A percentile compares a stretch with the other conserved stretches of the same genome.
Conservation (phyloP, 2,888 invertebrate species). For the Drosophila limbata region DNA sequence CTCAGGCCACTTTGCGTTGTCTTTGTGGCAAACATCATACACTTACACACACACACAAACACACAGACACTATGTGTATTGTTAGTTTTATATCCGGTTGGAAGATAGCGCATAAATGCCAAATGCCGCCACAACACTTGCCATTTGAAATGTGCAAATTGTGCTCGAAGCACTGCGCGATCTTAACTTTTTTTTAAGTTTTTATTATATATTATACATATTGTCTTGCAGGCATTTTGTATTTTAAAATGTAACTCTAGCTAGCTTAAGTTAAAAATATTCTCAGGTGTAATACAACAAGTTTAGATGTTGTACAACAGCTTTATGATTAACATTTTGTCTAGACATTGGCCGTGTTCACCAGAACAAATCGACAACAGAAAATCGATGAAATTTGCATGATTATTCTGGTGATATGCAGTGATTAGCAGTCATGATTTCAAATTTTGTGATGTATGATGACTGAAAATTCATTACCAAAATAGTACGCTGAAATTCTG, state of each 20-base stretch:
- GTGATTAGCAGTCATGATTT: too few relatives aligned
- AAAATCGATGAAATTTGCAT: too few relatives aligned
- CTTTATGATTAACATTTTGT: not conserved
- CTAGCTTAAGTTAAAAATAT: not conserved
- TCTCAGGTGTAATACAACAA: conserved; percentile 1
- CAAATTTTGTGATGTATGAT: too few relatives aligned
- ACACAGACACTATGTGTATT: conserved; percentile 38
- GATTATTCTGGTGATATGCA: too few relatives aligned
- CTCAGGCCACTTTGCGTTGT: conserved; percentile 68
- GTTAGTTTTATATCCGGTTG: conserved; percentile 64
- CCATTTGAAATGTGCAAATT: conserved; percentile 49
- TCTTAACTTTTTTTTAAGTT: conserved; percentile 28
- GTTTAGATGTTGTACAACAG: not conserved
- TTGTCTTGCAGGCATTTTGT: not conserved
- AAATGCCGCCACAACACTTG: conserved; percentile 59
- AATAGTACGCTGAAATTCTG: too few relatives aligned
- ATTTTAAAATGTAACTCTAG: not conserved
- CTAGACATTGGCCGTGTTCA: too few relatives aligned
- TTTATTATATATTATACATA: conserved; percentile 7
- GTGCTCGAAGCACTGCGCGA: conserved; percentile 18
- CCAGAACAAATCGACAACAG: too few relatives aligned
- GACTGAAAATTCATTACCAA: too few relatives aligned
- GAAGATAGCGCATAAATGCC: conserved; percentile 57
- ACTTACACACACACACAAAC: conserved; percentile 11
- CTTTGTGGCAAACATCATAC: conserved; percentile 62